Evolutionary conservation across 1,140 invertebrate species (phyloP).

Genomic region (Drosophila murphyi): DNA sequence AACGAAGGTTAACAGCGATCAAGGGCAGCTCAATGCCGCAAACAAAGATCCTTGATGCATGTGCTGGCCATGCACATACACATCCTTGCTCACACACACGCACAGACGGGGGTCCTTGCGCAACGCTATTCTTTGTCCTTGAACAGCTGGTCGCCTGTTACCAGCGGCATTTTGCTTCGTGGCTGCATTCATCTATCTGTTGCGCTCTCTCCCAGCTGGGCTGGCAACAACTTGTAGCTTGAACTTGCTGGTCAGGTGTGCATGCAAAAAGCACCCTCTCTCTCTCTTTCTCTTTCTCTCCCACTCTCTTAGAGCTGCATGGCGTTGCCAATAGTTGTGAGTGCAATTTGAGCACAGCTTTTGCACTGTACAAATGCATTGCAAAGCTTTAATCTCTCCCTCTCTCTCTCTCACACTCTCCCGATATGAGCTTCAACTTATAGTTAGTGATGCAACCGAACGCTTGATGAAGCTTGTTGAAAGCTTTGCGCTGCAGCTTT

Average conservation of each 20-base stretch:
- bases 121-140: neutral
- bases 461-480: slow-evolving; percentile 4
- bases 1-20: slow-evolving; percentile 65
- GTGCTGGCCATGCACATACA: neutral
- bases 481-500: slow-evolving; percentile 31
- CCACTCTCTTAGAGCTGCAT: neutral
- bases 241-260: neutral
- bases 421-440: slow-evolving; percentile 21
- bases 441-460: slow-evolving; percentile 42
- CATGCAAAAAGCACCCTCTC: slow-evolving; percentile 26
- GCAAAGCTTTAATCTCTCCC: slow-evolving; percentile 5
- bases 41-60: slow-evolving; percentile 54
- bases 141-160: slow-evolving; percentile 56
- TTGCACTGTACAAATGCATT: slow-evolving; percentile 29
- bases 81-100: too few species aligned
- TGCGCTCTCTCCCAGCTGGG: slow-evolving; percentile 38
- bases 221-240: slow-evolving; percentile 70
- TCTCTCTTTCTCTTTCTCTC: neutral
- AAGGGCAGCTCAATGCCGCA: slow-evolving; percentile 73
- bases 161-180: slow-evolving; percentile 5
- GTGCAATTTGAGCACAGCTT: slow-evolving; percentile 15
- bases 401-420: neutral
- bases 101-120: neutral
- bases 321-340: slow-evolving; percentile 25
- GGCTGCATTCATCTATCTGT: slow-evolving; percentile 59